Percentiles rank a stretch among this genome's conserved stretches.
Evolutionary conservation across 2,797 vertebrate species (phyloP).

Genomic region (Syngnathus acus): DNA sequence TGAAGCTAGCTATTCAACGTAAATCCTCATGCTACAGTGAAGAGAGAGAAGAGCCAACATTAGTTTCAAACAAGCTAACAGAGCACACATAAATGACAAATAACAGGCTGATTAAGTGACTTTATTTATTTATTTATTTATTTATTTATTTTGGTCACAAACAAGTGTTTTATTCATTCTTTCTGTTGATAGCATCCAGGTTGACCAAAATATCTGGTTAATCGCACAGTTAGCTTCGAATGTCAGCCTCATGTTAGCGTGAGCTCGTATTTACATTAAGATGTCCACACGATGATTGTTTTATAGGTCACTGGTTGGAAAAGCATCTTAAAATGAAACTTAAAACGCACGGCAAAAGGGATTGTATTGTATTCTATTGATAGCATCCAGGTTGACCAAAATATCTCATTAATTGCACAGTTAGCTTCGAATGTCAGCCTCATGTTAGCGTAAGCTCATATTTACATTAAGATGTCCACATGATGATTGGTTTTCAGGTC

Average conservation of each 20-base stretch:
- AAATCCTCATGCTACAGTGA: conserved; percentile 3
- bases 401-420: too few species aligned
- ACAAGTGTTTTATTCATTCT: background rate
- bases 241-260: background rate
- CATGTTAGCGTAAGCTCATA: background rate
- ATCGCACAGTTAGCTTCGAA: background rate
- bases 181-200: background rate
- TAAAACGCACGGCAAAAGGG: too few species aligned
- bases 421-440: background rate
- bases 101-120: background rate
- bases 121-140: conserved; percentile 1
- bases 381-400: background rate
- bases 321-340: too few species aligned
- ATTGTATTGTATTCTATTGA: background rate
- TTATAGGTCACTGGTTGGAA: too few species aligned
- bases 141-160: background rate
- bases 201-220: background rate
- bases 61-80: background rate
- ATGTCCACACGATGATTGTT: too few species aligned
- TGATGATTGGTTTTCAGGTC: too few species aligned
- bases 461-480: too few species aligned
- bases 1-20: conserved; percentile 2
- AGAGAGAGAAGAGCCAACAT: background rate
- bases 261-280: background rate
- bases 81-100: background rate